phyloP scores from a whole-genome alignment of 1,140 invertebrate species.

The Tetramorium parvispinum region DNA sequence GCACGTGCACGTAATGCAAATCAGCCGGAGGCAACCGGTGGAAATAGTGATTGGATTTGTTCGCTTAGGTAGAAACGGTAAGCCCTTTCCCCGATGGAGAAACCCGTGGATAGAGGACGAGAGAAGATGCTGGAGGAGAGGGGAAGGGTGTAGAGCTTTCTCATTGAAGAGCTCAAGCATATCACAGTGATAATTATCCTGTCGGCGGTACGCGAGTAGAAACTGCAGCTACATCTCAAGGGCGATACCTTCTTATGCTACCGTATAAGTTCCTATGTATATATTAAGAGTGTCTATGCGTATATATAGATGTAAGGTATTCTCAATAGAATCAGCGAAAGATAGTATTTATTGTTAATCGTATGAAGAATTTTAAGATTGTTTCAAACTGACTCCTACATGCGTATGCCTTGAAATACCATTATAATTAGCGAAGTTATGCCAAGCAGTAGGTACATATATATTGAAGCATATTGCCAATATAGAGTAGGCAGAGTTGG shows the following conservation, averaged over 20 bases:
- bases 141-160: not conserved
- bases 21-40: slow-evolving; percentile 43
- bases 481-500: not conserved
- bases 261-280: too few relatives aligned
- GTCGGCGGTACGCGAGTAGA: slow-evolving; percentile 31
- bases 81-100: not conserved
- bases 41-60: slow-evolving; percentile 56
- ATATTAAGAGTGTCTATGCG: not conserved
- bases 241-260: slow-evolving; percentile 3
- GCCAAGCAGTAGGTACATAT: not conserved
- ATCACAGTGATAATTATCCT: slow-evolving; percentile 69
- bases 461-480: not conserved
- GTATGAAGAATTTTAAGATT: slow-evolving; percentile 28
- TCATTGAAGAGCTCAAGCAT: slow-evolving; percentile 45
- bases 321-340: not conserved
- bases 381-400: not conserved
- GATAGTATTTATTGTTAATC: not conserved
- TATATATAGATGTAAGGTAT: not conserved
- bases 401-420: slow-evolving; percentile 11
- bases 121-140: not conserved
- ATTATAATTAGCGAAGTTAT: slow-evolving; percentile 51
- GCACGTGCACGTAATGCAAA: slow-evolving; percentile 46
- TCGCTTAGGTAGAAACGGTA: slow-evolving; percentile 46
- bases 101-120: not conserved
- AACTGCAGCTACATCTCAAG: slow-evolving; percentile 28